Percentiles rank a stretch among this genome's conserved stretches.
phyloP scores from a whole-genome alignment of 2,888 invertebrate genomes.

The Melanotus villosus region DNA sequence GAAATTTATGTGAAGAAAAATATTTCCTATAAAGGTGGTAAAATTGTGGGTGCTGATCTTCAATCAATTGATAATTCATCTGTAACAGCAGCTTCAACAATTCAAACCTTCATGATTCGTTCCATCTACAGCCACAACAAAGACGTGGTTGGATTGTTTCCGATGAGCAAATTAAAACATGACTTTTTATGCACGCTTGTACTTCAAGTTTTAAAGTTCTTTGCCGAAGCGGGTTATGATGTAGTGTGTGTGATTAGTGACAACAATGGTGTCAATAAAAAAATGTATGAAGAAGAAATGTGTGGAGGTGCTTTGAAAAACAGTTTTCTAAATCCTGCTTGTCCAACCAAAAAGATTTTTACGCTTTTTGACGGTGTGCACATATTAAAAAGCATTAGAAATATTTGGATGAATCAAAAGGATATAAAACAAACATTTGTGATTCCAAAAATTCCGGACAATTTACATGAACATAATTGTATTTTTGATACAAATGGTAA shows the following conservation, averaged over 20 bases:
- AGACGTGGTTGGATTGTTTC: not conserved
- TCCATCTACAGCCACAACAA: not conserved
- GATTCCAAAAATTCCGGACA: not conserved
- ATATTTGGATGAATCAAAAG: constrained; percentile 14
- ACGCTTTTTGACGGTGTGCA: constrained; percentile 4
- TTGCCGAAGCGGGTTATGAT: not conserved
- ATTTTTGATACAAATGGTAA: not conserved
- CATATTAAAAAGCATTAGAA: not conserved
- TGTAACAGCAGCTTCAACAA: not conserved
- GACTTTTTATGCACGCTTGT: not conserved
- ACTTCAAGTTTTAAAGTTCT: not conserved
- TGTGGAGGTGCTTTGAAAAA: not conserved
- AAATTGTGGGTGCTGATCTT: not conserved
- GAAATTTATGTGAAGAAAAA: not conserved
- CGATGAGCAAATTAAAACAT: constrained; percentile 2
- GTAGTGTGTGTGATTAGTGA: not conserved
- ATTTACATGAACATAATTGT: too few species aligned
- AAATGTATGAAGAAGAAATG: not conserved
- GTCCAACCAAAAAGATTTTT: not conserved
- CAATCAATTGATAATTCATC: not conserved
- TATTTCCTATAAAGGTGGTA: not conserved
- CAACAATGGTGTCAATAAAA: constrained; percentile 11
- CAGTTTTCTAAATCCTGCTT: not conserved
- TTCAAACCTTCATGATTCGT: not conserved
- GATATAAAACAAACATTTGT: constrained; percentile 4